Evolutionary conservation across 2,888 invertebrate genomes (phyloP).

Genomic region (Ernsta delagoae): DNA sequence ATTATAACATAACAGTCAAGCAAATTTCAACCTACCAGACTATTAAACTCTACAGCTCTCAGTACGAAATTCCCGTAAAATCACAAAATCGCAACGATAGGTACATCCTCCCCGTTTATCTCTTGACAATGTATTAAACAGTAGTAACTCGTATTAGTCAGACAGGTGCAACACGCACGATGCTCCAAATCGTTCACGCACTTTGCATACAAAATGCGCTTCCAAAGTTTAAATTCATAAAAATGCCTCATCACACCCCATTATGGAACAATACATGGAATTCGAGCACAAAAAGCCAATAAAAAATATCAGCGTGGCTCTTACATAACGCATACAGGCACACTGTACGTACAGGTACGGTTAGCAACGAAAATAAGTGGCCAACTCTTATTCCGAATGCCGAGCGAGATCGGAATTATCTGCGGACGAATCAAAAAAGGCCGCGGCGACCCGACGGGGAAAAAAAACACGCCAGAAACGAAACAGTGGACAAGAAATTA

Average conservation of each 20-base stretch:
- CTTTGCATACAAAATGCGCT: conserved; percentile 38
- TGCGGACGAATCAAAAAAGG: conserved; percentile 69
- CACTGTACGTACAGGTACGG: conserved; percentile 45
- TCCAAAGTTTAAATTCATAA: conserved; percentile 49
- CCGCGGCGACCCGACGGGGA: conserved; percentile 47
- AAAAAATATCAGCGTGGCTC: conserved; percentile 45
- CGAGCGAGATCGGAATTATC: conserved; percentile 65
- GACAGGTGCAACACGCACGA: conserved; percentile 33
- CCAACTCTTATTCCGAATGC: conserved; percentile 64
- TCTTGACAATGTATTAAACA: conserved; percentile 23
- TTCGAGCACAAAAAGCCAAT: conserved; percentile 49
- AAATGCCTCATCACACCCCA: conserved; percentile 66
- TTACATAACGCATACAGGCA: conserved; percentile 57
- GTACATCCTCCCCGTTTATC: background rate
- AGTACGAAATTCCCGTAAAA: background rate
- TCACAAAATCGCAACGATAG: conserved; percentile 1
- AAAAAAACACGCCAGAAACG: conserved; percentile 55
- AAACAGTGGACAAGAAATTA: conserved; percentile 74
- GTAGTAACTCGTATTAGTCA: conserved; percentile 22
- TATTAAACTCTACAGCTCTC: conserved; percentile 6
- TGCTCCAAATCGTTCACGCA: conserved; percentile 35
- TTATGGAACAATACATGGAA: conserved; percentile 62
- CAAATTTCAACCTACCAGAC: background rate
- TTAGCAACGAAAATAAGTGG: conserved; percentile 55
- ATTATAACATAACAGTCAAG: background rate